Conservation (phyloP, 2,113 vertebrate genomes). For the Varanus salvator region DNA sequence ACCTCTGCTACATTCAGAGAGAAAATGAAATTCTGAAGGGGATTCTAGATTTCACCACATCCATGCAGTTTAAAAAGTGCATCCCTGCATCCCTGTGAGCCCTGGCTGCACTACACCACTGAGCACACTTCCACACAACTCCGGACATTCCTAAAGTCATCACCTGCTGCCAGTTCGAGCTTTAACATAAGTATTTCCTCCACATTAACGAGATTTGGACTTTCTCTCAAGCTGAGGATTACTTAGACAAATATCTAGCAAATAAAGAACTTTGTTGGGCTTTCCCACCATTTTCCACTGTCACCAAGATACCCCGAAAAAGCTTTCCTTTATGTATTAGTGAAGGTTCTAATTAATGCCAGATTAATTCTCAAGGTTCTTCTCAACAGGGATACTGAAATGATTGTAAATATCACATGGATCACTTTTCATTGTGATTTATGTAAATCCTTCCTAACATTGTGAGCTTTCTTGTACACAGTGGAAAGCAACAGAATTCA, state of each 20-base stretch:
- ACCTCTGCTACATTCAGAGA: too few relatives aligned
- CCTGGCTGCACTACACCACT: too few relatives aligned
- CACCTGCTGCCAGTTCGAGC: background rate
- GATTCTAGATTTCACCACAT: too few relatives aligned
- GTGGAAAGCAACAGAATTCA: constrained; percentile 1
- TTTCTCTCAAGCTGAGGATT: background rate
- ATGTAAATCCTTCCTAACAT: background rate
- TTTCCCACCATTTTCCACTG: background rate
- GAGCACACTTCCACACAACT: background rate
- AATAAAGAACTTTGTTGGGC: background rate
- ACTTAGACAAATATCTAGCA: background rate
- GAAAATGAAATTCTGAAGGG: too few relatives aligned
- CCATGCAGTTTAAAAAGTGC: too few relatives aligned
- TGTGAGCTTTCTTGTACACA: constrained; percentile 15
- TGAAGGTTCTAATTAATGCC: background rate
- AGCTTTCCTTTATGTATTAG: background rate
- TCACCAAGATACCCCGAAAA: background rate
- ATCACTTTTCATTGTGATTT: background rate
- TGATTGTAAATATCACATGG: constrained; percentile 21
- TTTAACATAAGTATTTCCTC: background rate
- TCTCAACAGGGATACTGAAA: background rate
- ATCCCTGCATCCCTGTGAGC: too few relatives aligned
- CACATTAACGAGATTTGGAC: background rate
- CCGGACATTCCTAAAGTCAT: background rate
- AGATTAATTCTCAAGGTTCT: background rate